phyloP scores from a whole-genome alignment of 2,113 vertebrate species.

The Gobius niger region DNA sequence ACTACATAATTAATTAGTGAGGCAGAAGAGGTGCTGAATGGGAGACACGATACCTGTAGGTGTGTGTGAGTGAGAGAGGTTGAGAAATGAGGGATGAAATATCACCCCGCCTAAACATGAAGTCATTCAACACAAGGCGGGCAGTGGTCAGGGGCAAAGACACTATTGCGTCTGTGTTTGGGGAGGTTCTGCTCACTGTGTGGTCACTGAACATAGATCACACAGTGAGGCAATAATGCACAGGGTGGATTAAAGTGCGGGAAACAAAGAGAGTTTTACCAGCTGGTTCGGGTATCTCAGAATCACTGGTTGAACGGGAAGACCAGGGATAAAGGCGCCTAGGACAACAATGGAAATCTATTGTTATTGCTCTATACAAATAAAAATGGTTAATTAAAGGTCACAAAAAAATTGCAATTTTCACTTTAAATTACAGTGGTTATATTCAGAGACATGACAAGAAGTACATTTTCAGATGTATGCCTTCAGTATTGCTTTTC shows the following conservation, averaged over 20 bases:
- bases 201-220: neutral
- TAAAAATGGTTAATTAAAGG: neutral
- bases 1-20: constrained; percentile 45
- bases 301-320: constrained; percentile 93
- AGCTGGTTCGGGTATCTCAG: constrained; percentile 89
- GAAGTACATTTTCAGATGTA: too few relatives aligned
- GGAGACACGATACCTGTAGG: constrained; percentile 50
- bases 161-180: constrained; percentile 19
- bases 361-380: neutral
- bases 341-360: constrained; percentile 19
- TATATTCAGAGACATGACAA: too few relatives aligned
- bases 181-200: neutral
- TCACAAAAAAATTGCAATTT: neutral
- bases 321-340: constrained; percentile 94
- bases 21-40: constrained; percentile 26
- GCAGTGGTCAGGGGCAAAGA: constrained; percentile 21
- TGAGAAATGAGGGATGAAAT: constrained; percentile 56
- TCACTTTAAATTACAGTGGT: neutral
- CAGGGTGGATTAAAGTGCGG: neutral
- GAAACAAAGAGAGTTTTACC: constrained; percentile 75
- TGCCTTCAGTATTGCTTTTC: too few relatives aligned
- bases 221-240: neutral
- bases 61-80: neutral
- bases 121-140: constrained; percentile 51
- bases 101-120: constrained; percentile 60